Conservation (phyloP, 1,140 invertebrate genomes). For the Cardiocondyla obscurior region DNA sequence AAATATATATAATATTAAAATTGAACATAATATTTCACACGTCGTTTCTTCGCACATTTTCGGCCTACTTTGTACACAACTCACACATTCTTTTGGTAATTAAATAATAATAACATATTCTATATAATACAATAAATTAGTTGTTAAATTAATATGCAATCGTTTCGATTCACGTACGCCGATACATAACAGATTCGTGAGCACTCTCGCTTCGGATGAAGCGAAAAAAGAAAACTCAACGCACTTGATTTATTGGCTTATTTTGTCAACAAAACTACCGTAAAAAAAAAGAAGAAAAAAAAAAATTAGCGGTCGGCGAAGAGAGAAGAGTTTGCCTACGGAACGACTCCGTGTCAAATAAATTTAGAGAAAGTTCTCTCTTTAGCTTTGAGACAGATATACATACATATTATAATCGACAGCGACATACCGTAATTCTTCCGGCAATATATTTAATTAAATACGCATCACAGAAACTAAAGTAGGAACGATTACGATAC, state of each 20-base stretch:
- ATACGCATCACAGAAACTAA: constrained; percentile 14
- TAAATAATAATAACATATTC: constrained; percentile 38
- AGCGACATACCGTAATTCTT: background rate
- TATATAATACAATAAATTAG: constrained; percentile 25
- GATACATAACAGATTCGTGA: constrained; percentile 36
- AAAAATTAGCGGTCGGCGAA: background rate
- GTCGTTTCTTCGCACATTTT: background rate
- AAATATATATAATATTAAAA: constrained; percentile 6
- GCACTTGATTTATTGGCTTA: background rate
- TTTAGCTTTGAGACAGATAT: background rate
- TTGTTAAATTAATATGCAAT: constrained; percentile 12
- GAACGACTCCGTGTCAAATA: background rate
- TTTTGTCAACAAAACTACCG: background rate
- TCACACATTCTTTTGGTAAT: background rate
- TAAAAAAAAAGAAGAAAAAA: no score
- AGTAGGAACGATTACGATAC: background rate
- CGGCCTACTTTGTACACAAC: background rate
- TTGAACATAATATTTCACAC: background rate
- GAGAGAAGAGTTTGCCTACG: background rate
- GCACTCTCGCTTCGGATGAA: background rate
- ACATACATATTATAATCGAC: background rate
- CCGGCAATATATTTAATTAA: background rate
- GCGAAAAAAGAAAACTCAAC: background rate
- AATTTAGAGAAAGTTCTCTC: background rate
- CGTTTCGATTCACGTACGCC: background rate